Percentiles rank a stretch among this genome's conserved stretches.
phyloP scores from a whole-genome alignment of 2,888 invertebrate species.

The Prionchulus punctatus region DNA sequence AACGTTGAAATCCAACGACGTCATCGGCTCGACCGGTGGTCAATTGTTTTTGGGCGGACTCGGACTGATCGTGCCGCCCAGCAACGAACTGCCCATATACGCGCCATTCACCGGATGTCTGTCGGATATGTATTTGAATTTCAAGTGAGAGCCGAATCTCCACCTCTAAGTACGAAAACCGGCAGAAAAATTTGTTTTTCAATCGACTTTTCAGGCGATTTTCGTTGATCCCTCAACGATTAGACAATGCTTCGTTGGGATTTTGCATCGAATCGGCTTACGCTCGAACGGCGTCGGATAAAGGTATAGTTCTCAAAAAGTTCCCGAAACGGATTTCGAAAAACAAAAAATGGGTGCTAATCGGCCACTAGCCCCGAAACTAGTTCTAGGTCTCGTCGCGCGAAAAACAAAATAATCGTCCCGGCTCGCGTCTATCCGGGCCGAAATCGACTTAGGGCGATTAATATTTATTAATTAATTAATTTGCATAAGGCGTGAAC shows the following conservation, averaged over 20 bases:
- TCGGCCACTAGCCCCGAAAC: too few relatives aligned
- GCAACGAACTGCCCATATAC: conserved; percentile 24
- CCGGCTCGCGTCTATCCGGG: too few relatives aligned
- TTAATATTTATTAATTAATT: too few relatives aligned
- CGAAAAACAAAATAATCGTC: too few relatives aligned
- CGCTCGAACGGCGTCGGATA: background rate
- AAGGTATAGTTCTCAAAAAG: background rate
- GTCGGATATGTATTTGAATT: conserved; percentile 34
- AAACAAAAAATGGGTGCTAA: too few relatives aligned
- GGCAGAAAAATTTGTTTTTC: conserved; percentile 4
- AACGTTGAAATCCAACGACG: conserved; percentile 19
- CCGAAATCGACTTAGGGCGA: too few relatives aligned
- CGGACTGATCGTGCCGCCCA: conserved; percentile 19
- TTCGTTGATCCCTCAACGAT: conserved; percentile 20
- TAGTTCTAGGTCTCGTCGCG: too few relatives aligned
- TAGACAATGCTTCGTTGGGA: conserved; percentile 24
- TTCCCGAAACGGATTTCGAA: too few relatives aligned
- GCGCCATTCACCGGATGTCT: conserved; percentile 35
- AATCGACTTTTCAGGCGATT: conserved; percentile 15
- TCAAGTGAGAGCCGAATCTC: conserved; percentile 22
- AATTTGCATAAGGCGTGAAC: too few relatives aligned
- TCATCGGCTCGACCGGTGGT: conserved; percentile 18
- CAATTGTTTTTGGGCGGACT: conserved; percentile 25
- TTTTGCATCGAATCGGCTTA: conserved; percentile 16
- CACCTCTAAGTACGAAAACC: background rate